Base-by-base conservation (phyloP, 2,888 invertebrate genomes). In the Sarcophaga variegata region DNA sequence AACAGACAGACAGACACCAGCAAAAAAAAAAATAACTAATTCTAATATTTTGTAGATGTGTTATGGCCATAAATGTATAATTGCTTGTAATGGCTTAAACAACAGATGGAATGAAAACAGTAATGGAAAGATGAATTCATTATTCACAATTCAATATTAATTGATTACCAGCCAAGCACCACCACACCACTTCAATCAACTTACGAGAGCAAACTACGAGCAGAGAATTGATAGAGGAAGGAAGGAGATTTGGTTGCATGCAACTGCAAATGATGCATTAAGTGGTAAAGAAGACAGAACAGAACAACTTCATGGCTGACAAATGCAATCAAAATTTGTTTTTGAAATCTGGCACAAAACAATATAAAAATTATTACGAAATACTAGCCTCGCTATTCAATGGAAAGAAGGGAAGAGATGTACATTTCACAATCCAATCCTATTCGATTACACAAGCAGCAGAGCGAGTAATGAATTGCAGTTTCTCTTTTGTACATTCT, bases 21-120 rank as follows among this genome's bases (percentile, higher is more conserved):
- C 6, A 8, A 63, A 80, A 76, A 74, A 74, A 63, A 2, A 8
- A 63, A 77, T 71, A 74, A 54, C 66, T 72, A 81, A 64, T 74
- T 74, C 74, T 64, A 83, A 78, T 37, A 37, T 37, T 37, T 10
- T 37, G 37, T 37, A 8, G 37, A 37, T 37, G 37, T 78, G 69
- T 81, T 69, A 83, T 62, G 80, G 77, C 83, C 69, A 86, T 86
- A 86, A 83, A 86, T 80, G 77, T 14, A 12, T 86, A 86, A 86
- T 83, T 86, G 80, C 83, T 72, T 66, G 69, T 72, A 86, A 77
- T 77, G 83, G 75, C 60, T 83, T 72, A 62, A 72, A 78, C 27
- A 70, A 60, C 37, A 37, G 37, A 37, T 37, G 37, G 37, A 37
- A 37, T 37, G 37, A 8, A 37, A 37, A 37, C 8, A 37, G 37